Evolutionary conservation across 2,888 invertebrate species (phyloP).

Genomic region (Agrotis clavis): DNA sequence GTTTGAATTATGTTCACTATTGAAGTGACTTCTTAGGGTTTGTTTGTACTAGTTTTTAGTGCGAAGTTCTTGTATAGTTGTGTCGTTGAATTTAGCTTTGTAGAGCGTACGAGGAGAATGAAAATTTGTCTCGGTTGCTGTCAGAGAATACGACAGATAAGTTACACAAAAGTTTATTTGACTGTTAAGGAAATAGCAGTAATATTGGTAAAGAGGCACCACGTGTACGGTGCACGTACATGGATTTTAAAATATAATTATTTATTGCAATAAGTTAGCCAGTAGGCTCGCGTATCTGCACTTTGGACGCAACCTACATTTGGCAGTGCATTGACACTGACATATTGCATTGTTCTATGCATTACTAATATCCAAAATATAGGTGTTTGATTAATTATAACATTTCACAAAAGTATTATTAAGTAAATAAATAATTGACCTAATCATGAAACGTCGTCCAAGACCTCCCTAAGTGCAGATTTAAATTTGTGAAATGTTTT

Average conservation of each 20-base stretch:
- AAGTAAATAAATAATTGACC: no score
- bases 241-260: no score
- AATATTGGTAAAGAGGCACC: no score
- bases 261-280: no score
- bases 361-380: no score
- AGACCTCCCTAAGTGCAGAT: neutral
- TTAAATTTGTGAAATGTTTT: neutral
- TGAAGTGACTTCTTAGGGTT: neutral
- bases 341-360: no score
- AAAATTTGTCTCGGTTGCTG: neutral
- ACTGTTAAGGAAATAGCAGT: neutral
- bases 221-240: no score
- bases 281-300: no score
- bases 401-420: neutral
- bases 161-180: neutral
- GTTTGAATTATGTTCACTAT: slow-evolving; percentile 25
- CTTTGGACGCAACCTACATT: no score
- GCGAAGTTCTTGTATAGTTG: neutral
- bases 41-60: neutral
- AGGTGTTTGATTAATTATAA: no score
- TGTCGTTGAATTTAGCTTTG: neutral
- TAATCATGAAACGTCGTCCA: neutral
- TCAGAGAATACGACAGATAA: no score
- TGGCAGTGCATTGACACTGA: no score
- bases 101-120: neutral